A percentile compares a stretch with the other conserved stretches of the same genome.
Evolutionary conservation across 2,888 invertebrate genomes (phyloP).

Genomic region (Cepaea hortensis): DNA sequence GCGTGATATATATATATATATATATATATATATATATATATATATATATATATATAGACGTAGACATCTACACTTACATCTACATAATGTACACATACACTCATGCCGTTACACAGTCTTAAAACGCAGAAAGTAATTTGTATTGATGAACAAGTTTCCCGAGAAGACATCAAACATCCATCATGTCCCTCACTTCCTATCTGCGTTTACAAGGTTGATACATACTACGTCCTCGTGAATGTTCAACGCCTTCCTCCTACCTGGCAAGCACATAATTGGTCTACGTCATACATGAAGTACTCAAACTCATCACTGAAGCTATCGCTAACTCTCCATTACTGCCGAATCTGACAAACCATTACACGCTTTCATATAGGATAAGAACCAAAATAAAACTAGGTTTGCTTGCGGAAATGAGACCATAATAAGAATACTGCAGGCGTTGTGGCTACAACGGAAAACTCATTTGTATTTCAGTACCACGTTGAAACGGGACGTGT

Average conservation of each 20-base stretch:
- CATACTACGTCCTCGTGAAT: too few relatives aligned
- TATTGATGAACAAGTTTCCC: not conserved
- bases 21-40: too few relatives aligned
- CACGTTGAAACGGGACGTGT: not conserved
- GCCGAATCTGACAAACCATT: not conserved
- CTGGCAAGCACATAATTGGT: not conserved
- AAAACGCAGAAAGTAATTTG: not conserved
- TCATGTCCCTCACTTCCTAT: not conserved
- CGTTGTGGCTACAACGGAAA: not conserved
- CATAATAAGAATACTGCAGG: not conserved
- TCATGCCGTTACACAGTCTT: too few relatives aligned
- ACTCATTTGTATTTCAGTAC: slow-evolving; percentile 1
- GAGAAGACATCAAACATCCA: not conserved
- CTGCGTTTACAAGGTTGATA: not conserved
- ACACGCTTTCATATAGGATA: not conserved
- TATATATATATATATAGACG: too few relatives aligned
- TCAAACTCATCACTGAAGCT: slow-evolving; percentile 5
- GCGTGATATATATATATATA: too few relatives aligned
- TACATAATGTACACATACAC: too few relatives aligned
- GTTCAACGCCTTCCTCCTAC: too few relatives aligned
- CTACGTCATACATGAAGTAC: not conserved
- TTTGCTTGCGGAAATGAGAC: not conserved
- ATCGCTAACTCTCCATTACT: not conserved
- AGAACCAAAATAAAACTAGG: not conserved
- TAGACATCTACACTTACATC: too few relatives aligned